Base-by-base conservation (phyloP, 2,797 vertebrate genomes). In the Parauchenoglanis ngamensis region DNA sequence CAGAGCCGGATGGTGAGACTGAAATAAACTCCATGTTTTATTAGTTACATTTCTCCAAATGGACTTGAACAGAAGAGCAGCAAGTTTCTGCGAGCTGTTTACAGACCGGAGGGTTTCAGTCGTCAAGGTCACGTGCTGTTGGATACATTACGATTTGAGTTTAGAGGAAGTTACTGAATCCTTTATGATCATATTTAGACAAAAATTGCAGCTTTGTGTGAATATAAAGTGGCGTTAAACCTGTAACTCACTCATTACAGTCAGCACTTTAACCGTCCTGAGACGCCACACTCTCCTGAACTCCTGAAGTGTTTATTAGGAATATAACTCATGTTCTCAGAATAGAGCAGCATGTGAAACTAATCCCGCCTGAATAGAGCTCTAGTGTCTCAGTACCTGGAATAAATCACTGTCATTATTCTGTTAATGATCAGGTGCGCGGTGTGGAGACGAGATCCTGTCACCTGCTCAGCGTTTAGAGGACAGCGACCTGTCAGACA, bases 401-500 rank as follows among this genome's bases (percentile, higher is more conserved):
- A 5, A 2, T 21, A 21, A 31, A 35, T 31, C 17, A 56, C 52
- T 4, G 28, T 35, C 0, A 15, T 77, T 17, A 54, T 77, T 77
- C 75, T 19, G 0, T 78, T 80, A 12, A 61, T 13, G 10, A 25
- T 7, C 89, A 97, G 97, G 94, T 87, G 93, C 94, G 73, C 89
- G 94, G 89, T 92, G 92, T 85, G 93, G 93, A 56, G 96, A 95
- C 88, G 95, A 94, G 93, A 88, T 92, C 63, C 87, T 83, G 12
- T 94, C 94, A 91, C 92, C 95, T 88, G 89, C 92, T 83, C 92
- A 94, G 83, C 84, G 86, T 73, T 95, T 95, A 85, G 96, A 95
- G 90, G 97, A 96, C 94, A 97, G 96, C 88, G 97, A 98, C 91
- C 93, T 97, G 90, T 98, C 97, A 83, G 96, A 98, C 94, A 96